Conservation (phyloP, 2,113 vertebrate genomes). For the Perognathus longimembris region DNA sequence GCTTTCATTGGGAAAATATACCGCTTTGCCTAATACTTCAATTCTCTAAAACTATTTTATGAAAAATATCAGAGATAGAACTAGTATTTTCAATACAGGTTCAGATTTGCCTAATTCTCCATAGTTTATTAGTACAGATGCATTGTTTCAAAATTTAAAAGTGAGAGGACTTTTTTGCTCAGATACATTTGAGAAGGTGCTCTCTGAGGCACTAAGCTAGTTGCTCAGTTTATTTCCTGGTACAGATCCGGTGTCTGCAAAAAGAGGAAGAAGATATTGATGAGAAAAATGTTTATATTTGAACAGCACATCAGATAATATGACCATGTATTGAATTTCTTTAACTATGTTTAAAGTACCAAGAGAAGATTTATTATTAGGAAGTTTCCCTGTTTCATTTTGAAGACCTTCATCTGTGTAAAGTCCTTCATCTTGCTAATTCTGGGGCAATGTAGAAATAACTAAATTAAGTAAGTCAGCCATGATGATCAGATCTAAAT, state of each 20-base stretch:
- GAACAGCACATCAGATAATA: neutral
- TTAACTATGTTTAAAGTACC: neutral
- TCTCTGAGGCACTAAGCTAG: neutral
- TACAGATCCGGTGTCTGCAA: neutral
- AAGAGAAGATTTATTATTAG: neutral
- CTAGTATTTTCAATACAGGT: neutral
- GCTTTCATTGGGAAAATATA: neutral
- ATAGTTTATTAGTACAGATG: neutral
- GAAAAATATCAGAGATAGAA: neutral
- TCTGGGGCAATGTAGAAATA: neutral
- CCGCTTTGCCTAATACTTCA: neutral
- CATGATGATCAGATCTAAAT: neutral
- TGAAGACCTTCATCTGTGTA: neutral
- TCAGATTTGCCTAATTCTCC: neutral
- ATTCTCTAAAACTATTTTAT: neutral
- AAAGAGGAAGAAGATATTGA: neutral
- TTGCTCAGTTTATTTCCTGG: neutral
- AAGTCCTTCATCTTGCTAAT: neutral
- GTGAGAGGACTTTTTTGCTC: neutral
- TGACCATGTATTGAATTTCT: neutral
- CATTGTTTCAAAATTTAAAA: neutral
- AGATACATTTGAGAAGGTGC: neutral
- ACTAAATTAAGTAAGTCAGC: fast-evolving
- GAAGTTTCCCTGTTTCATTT: neutral
- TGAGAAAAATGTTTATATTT: neutral